These are phyloP conservation scores for Syndactyla subalaris DNA, from an alignment of 2,797 vertebrate species.

Conservation along the genomic window DNA sequence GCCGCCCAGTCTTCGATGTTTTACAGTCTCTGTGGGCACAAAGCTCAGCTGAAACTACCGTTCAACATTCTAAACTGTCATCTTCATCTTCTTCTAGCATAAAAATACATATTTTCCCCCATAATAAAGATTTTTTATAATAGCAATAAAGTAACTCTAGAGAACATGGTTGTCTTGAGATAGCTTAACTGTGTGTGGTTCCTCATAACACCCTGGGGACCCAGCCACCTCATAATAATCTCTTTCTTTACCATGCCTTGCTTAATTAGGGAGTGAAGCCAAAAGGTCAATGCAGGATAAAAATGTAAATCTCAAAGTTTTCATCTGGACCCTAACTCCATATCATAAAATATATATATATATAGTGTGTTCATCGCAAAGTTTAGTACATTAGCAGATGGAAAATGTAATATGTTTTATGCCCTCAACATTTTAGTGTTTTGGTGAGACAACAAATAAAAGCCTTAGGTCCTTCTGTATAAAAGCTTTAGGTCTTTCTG, in stretches of 20 bases:
- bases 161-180: conserved; percentile 84
- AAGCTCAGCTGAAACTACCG: conserved; percentile 78
- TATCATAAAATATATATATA: conserved; percentile 69
- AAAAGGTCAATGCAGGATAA: conserved; percentile 80
- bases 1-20: conserved; percentile 71
- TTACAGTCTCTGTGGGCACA: conserved; percentile 80
- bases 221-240: conserved; percentile 76
- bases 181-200: conserved; percentile 81
- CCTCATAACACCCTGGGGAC: conserved; percentile 79
- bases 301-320: conserved; percentile 80
- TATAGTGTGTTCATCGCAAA: background rate
- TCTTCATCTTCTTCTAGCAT: conserved; percentile 82
- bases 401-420: conserved; percentile 9
- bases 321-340: conserved; percentile 74
- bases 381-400: conserved; percentile 3
- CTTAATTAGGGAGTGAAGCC: conserved; percentile 81
- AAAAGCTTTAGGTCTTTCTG: background rate
- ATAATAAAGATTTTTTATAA: conserved; percentile 86
- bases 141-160: conserved; percentile 82
- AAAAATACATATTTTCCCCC: conserved; percentile 84
- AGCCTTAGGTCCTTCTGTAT: background rate
- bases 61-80: conserved; percentile 81
- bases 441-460: conserved; percentile 59
- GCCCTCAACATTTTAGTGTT: conserved; percentile 33
- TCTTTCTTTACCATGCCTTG: conserved; percentile 75